Evolutionary conservation across 2,797 vertebrate genomes (phyloP).

Genomic region (Masticophis lateralis): DNA sequence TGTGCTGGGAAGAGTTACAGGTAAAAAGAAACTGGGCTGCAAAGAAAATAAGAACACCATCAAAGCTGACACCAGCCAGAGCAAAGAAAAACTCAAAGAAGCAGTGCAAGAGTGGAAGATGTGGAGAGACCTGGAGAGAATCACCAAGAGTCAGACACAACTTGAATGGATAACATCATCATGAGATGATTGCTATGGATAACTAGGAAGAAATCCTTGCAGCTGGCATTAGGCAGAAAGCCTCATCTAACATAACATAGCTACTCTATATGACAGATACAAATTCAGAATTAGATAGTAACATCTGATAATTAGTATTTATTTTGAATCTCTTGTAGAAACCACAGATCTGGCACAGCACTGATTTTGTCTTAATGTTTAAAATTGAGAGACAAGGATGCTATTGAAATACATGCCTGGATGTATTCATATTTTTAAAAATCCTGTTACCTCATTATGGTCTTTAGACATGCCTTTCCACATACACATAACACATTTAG

Average conservation of each 20-base stretch:
- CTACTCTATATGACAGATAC: neutral
- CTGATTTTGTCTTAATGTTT: neutral
- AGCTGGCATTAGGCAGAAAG: neutral
- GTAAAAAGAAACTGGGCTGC: neutral
- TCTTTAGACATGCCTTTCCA: neutral
- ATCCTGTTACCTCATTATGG: neutral
- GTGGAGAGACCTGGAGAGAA: neutral
- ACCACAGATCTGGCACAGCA: neutral
- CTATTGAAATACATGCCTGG: neutral
- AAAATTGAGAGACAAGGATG: neutral
- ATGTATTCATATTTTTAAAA: neutral
- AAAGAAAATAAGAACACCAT: neutral
- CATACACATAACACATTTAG: neutral
- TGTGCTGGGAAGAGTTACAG: neutral
- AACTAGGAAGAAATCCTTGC: neutral
- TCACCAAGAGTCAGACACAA: neutral
- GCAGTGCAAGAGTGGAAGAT: neutral
- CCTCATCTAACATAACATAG: neutral
- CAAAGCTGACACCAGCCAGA: neutral
- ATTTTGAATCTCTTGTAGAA: neutral
- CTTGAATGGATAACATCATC: neutral
- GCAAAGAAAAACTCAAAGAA: neutral
- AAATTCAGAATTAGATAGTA: neutral
- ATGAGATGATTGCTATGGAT: neutral
- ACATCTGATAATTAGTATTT: neutral